phyloP scores from a whole-genome alignment of 2,113 vertebrate species.

The Bostrychus sinensis region DNA sequence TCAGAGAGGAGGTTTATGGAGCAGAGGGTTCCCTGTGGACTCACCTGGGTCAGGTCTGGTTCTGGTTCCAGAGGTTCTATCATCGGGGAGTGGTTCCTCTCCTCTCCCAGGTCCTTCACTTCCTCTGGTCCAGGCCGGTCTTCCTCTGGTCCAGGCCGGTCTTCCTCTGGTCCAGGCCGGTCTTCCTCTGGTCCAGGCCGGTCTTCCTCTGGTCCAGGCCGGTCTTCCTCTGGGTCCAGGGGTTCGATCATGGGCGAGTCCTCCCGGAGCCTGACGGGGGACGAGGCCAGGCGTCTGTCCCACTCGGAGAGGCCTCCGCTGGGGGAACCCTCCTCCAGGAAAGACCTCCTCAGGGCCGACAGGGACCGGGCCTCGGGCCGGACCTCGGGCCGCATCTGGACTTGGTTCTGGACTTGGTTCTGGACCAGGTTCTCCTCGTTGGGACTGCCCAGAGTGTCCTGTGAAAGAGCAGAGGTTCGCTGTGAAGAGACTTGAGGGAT shows the following conservation, averaged over 20 bases:
- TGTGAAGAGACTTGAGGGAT: no score
- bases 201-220: not conserved
- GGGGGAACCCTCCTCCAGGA: slow-evolving; percentile 85
- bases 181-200: not conserved
- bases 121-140: not conserved
- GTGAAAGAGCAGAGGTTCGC: not conserved
- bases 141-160: not conserved
- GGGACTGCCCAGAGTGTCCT: slow-evolving; percentile 81
- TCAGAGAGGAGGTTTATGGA: not conserved
- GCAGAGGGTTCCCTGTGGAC: not conserved
- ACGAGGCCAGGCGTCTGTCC: slow-evolving; percentile 94
- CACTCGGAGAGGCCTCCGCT: slow-evolving; percentile 85
- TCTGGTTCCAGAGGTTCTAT: not conserved
- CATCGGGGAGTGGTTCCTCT: not conserved
- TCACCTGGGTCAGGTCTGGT: not conserved
- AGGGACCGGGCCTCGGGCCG: slow-evolving; percentile 76
- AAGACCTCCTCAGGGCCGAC: slow-evolving; percentile 92
- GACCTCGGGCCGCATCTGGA: slow-evolving; percentile 69
- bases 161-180: not conserved
- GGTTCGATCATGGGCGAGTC: slow-evolving; percentile 97
- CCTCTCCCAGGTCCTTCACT: not conserved
- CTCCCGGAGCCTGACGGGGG: slow-evolving; percentile 88
- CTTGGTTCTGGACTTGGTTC: slow-evolving; percentile 84
- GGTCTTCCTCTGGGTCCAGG: slow-evolving; percentile 88
- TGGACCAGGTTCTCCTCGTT: slow-evolving; percentile 89